These are phyloP conservation scores for Pomacea maculata DNA, from an alignment of 1,140 invertebrate genomes.

Conservation along the genomic window DNA sequence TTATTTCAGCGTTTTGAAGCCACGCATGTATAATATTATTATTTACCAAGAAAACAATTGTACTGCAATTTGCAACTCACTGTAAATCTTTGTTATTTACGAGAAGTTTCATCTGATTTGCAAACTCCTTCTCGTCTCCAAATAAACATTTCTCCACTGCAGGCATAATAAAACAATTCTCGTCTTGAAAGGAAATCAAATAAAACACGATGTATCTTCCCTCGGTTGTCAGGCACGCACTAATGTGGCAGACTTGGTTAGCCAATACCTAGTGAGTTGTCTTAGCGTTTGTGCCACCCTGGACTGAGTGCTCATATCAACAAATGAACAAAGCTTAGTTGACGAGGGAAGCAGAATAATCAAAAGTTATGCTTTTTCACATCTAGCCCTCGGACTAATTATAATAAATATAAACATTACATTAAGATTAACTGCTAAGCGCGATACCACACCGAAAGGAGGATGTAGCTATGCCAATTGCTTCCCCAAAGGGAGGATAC, in stretches of 20 bases:
- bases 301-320: not conserved
- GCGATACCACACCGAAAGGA: too few relatives aligned
- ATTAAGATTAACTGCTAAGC: too few relatives aligned
- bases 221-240: slow-evolving; percentile 32
- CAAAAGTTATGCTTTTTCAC: not conserved
- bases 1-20: too few relatives aligned
- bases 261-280: not conserved
- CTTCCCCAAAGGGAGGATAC: too few relatives aligned
- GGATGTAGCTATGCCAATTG: too few relatives aligned
- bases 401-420: too few relatives aligned
- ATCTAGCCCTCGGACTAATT: too few relatives aligned
- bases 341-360: too few relatives aligned
- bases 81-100: slow-evolving; percentile 59
- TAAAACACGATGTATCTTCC: too few relatives aligned
- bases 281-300: not conserved
- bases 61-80: not conserved
- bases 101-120: slow-evolving; percentile 66
- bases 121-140: slow-evolving; percentile 58
- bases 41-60: too few relatives aligned
- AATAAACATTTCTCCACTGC: slow-evolving; percentile 47
- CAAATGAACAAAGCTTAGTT: not conserved
- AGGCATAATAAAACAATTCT: slow-evolving; percentile 9
- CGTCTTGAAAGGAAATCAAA: not conserved
- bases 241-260: not conserved
- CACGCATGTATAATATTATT: too few relatives aligned